Percentiles rank a stretch among this genome's conserved stretches.
These are phyloP conservation scores for Puffinus mauretanicus DNA, from an alignment of 2,113 vertebrate species.

Conservation along the genomic window DNA sequence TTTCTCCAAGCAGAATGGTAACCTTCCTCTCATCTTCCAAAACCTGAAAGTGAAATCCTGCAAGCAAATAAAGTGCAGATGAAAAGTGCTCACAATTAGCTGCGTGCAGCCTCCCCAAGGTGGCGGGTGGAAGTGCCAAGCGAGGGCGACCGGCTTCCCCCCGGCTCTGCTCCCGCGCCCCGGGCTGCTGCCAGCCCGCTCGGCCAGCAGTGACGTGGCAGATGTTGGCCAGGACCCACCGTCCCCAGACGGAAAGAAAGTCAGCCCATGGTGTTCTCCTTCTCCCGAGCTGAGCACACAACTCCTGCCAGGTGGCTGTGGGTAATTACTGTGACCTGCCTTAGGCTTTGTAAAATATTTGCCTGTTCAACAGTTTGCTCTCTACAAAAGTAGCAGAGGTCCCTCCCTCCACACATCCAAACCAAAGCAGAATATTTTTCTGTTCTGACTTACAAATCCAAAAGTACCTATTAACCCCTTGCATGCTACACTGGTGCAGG, in stretches of 20 bases:
- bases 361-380: not conserved
- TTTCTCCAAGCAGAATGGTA: rapidly evolving
- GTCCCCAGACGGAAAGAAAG: not conserved
- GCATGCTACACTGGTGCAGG: not conserved
- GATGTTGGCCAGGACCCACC: not conserved
- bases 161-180: not conserved
- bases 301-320: not conserved
- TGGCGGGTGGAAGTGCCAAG: not conserved
- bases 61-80: too few relatives aligned
- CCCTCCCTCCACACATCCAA: not conserved
- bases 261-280: not conserved
- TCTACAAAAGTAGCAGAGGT: not conserved
- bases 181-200: not conserved
- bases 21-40: not conserved
- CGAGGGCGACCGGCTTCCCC: not conserved
- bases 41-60: not conserved
- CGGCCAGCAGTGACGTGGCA: not conserved
- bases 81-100: too few relatives aligned
- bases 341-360: not conserved
- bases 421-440: too few relatives aligned
- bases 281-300: not conserved
- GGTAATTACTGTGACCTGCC: not conserved
- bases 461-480: not conserved
- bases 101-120: not conserved
- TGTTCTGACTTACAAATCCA: too few relatives aligned